Percentiles rank a stretch among this genome's conserved stretches.
Evolutionary conservation across 2,888 invertebrate species (phyloP).

Genomic region (Venustoraphidia nigricollis): DNA sequence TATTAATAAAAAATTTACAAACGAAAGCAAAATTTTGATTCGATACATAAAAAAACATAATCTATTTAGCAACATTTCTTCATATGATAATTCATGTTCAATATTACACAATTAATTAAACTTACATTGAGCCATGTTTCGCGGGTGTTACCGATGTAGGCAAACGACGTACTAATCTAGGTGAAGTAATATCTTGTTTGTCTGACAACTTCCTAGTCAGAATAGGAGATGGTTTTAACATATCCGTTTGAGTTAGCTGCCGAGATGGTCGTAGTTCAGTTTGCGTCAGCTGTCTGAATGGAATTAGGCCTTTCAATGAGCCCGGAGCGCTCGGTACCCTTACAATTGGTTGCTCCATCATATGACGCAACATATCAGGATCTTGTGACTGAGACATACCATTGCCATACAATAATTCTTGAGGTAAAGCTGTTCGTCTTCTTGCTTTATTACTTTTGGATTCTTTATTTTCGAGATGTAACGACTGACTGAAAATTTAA

Average conservation of each 20-base stretch:
- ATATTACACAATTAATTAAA: slow-evolving; percentile 5
- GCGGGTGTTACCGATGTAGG: slow-evolving; percentile 8
- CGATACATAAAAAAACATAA: too few relatives aligned
- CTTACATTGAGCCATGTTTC: slow-evolving; percentile 20
- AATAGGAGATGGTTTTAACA: slow-evolving; percentile 18
- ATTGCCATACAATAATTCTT: slow-evolving; percentile 51
- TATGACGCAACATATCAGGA: slow-evolving; percentile 20
- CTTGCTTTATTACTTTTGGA: slow-evolving; percentile 35
- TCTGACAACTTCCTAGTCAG: slow-evolving; percentile 19
- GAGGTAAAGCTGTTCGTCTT: slow-evolving; percentile 46
- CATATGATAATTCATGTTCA: too few relatives aligned
- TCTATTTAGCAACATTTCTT: too few relatives aligned
- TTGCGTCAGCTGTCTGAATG: neutral
- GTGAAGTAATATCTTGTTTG: slow-evolving; percentile 19
- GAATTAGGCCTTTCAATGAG: slow-evolving; percentile 38
- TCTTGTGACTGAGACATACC: slow-evolving; percentile 37
- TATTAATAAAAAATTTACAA: too few relatives aligned
- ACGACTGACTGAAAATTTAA: too few relatives aligned
- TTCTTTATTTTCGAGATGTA: too few relatives aligned
- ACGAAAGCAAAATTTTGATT: too few relatives aligned
- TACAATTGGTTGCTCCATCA: slow-evolving; percentile 29
- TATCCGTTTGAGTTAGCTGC: slow-evolving; percentile 6
- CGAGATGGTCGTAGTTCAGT: neutral
- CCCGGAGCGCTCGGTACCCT: slow-evolving; percentile 63
- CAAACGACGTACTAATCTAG: slow-evolving; percentile 14